These are phyloP conservation scores for Microplitis mediator DNA, from an alignment of 1,140 invertebrate species.

Conservation along the genomic window DNA sequence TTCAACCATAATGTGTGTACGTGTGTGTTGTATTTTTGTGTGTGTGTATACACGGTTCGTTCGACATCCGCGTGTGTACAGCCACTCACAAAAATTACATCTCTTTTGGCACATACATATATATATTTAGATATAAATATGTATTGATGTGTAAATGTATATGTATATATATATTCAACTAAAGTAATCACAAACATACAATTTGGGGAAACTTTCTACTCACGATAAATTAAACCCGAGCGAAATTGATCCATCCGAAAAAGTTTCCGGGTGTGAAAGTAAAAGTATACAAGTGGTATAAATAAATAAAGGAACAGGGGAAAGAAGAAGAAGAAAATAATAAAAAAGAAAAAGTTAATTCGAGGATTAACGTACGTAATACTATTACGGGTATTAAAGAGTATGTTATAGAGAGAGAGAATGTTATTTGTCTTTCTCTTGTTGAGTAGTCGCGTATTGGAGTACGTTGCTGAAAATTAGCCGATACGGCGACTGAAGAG, in stretches of 20 bases:
- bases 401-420: too few species aligned
- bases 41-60: background rate
- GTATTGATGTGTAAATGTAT: background rate
- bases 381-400: too few species aligned
- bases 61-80: constrained; percentile 27
- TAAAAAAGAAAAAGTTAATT: too few species aligned
- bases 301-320: background rate
- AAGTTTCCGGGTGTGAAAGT: background rate
- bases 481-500: background rate
- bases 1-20: background rate
- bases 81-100: constrained; percentile 17
- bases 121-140: too few species aligned
- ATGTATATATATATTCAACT: background rate
- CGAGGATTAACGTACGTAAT: too few species aligned
- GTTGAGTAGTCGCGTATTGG: too few species aligned
- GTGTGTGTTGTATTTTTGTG: background rate
- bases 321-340: too few species aligned
- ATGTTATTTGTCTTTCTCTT: too few species aligned
- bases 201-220: background rate
- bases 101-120: background rate
- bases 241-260: background rate
- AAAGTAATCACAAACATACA: background rate
- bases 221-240: background rate
- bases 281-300: background rate
- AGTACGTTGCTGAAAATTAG: too few species aligned